A percentile compares a stretch with the other conserved stretches of the same genome.
phyloP scores from a whole-genome alignment of 2,888 invertebrate genomes.

The Hanleya hanleyi region DNA sequence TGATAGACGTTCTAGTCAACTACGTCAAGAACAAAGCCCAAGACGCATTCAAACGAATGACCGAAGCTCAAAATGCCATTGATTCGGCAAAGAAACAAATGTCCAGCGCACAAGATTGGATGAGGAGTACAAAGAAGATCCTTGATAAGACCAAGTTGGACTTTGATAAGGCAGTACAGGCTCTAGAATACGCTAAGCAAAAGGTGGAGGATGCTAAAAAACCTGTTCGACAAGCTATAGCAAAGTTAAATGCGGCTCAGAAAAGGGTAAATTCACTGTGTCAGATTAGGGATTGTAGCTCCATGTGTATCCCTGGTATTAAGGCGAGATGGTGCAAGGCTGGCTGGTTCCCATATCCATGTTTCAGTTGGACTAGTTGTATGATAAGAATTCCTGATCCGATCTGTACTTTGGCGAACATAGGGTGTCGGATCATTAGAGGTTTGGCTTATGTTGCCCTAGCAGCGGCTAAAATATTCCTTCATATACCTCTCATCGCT shows the following conservation, averaged over 20 bases:
- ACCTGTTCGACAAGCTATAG: not conserved
- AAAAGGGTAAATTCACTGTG: not conserved
- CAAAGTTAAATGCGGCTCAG: not conserved
- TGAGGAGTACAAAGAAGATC: not conserved
- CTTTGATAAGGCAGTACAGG: not conserved
- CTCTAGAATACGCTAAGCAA: not conserved
- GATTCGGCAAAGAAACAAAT: not conserved
- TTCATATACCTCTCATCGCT: not conserved
- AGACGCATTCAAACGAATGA: not conserved
- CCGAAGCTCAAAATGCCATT: not conserved
- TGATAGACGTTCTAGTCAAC: not conserved
- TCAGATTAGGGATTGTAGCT: conserved; percentile 3
- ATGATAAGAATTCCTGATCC: conserved; percentile 11
- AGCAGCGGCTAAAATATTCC: not conserved
- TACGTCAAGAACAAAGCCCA: not conserved
- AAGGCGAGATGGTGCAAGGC: not conserved
- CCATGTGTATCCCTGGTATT: conserved; percentile 13
- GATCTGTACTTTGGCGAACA: not conserved
- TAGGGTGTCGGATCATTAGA: not conserved
- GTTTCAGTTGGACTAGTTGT: conserved; percentile 4
- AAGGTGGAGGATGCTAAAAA: not conserved
- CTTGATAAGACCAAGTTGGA: not conserved
- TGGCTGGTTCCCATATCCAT: conserved; percentile 3
- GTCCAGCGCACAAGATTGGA: not conserved
- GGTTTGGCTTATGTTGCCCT: conserved; percentile 9